Conservation (phyloP, 2,797 vertebrate species). For the Phoxinus dragarum region DNA sequence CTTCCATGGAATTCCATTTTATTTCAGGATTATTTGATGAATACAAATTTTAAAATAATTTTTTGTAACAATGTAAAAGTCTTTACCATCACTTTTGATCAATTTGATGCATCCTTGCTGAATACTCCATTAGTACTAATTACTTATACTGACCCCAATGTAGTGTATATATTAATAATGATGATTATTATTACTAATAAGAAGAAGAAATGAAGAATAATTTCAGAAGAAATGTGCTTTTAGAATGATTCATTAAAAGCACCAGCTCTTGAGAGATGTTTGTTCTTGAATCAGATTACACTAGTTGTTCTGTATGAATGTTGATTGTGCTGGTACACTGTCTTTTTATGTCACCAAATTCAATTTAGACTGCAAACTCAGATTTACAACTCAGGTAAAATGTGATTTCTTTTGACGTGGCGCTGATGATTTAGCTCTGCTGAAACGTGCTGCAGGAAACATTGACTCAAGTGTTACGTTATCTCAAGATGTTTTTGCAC, state of each 20-base stretch:
- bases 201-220: not conserved
- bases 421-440: constrained; percentile 7
- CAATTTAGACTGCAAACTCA: constrained; percentile 3
- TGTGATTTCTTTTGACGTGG: not conserved
- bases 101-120: no score
- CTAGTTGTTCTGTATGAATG: not conserved
- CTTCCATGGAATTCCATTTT: no score
- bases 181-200: not conserved
- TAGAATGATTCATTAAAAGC: constrained; percentile 9
- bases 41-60: no score
- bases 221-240: not conserved
- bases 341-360: not conserved
- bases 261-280: not conserved
- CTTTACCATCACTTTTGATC: no score
- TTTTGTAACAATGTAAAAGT: no score
- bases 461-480: constrained; percentile 2
- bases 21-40: no score
- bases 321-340: not conserved
- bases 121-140: no score
- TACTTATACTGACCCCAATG: not conserved
- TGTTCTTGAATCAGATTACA: not conserved
- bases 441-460: not conserved
- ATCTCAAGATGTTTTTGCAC: not conserved
- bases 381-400: not conserved
- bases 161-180: not conserved